phyloP scores from a whole-genome alignment of 1,140 invertebrate species.

The Popillia japonica region DNA sequence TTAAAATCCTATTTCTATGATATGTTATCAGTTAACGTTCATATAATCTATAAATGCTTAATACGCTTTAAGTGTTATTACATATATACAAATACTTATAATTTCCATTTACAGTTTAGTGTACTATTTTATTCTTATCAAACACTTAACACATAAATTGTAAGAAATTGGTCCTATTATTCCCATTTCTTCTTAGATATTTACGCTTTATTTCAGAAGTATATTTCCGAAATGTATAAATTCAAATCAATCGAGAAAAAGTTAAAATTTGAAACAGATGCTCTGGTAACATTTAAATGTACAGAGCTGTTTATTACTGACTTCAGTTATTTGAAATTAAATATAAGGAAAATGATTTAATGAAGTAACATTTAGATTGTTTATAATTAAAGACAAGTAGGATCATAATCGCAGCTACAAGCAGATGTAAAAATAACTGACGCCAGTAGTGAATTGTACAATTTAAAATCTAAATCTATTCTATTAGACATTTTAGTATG shows the following conservation, averaged over 20 bases:
- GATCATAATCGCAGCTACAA: background rate
- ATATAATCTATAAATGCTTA: constrained; percentile 20
- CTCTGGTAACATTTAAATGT: background rate
- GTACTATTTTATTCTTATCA: constrained; percentile 39
- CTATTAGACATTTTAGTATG: background rate
- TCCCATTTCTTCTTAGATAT: constrained; percentile 42
- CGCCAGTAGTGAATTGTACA: background rate
- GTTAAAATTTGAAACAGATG: background rate
- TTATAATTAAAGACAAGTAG: background rate
- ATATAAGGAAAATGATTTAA: background rate
- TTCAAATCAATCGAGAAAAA: constrained; percentile 1
- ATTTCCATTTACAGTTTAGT: background rate
- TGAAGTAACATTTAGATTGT: too few species aligned
- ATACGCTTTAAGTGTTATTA: background rate
- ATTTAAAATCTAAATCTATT: background rate
- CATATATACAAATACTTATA: constrained; percentile 5
- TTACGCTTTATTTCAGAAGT: constrained; percentile 41
- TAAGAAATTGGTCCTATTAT: constrained; percentile 56
- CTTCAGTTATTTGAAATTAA: background rate
- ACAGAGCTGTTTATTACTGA: background rate
- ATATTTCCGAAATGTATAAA: constrained; percentile 37
- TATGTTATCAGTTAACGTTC: constrained; percentile 39
- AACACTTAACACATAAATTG: constrained; percentile 46
- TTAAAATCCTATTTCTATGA: constrained; percentile 43
- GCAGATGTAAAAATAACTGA: background rate